Evolutionary conservation across 2,888 invertebrate genomes (phyloP).

Genomic region (Hypomecis atomaria): DNA sequence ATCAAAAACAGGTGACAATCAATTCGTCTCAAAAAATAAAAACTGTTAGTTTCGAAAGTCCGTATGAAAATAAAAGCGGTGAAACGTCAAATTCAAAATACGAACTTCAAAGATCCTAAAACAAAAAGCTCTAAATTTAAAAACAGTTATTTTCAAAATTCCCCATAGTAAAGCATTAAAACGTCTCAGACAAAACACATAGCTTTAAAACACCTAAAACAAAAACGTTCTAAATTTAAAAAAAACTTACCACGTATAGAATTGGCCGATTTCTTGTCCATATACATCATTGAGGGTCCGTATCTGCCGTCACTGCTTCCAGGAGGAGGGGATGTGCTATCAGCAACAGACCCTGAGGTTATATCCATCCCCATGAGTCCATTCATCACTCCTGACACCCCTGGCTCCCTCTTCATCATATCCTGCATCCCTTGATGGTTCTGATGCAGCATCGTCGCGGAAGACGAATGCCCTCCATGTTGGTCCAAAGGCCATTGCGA

Average conservation of each 20-base stretch:
- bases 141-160: no score
- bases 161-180: no score
- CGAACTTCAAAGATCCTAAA: no score
- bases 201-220: neutral
- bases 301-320: conserved; percentile 77
- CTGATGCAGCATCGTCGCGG: conserved; percentile 77
- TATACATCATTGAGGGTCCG: conserved; percentile 78
- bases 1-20: no score
- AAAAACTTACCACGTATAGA: conserved; percentile 86
- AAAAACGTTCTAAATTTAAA: neutral
- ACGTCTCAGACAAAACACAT: no score
- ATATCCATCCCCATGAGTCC: conserved; percentile 74
- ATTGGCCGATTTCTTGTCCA: conserved; percentile 86
- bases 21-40: no score
- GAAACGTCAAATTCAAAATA: no score
- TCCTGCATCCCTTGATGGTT: conserved; percentile 58
- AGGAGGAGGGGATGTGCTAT: conserved; percentile 86
- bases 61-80: no score
- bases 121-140: no score
- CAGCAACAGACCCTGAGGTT: conserved; percentile 78
- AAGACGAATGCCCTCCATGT: conserved; percentile 77
- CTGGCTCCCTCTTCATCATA: conserved; percentile 75
- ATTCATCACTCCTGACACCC: conserved; percentile 66
- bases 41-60: no score
- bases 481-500: conserved; percentile 83